These are phyloP conservation scores for Tinea trinotella DNA, from an alignment of 2,888 invertebrate species.

Conservation along the genomic window DNA sequence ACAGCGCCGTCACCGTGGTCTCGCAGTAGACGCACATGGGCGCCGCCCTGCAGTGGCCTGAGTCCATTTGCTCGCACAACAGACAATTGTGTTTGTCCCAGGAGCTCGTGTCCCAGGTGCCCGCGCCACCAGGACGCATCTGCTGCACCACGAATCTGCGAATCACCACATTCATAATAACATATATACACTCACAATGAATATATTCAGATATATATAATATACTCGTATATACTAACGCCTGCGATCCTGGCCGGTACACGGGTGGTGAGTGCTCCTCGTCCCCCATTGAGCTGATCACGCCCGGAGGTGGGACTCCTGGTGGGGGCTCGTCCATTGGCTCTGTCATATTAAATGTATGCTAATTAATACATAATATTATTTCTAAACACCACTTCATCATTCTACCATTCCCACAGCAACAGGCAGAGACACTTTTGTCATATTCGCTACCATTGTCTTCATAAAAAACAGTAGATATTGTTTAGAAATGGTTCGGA, in stretches of 20 bases:
- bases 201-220: background rate
- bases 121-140: constrained; percentile 29
- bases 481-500: too few relatives aligned
- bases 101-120: constrained; percentile 32
- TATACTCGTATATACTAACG: constrained; percentile 35
- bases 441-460: too few relatives aligned
- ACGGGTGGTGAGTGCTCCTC: constrained; percentile 50
- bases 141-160: constrained; percentile 56
- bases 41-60: constrained; percentile 54
- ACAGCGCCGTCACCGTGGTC: constrained; percentile 56
- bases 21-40: constrained; percentile 63
- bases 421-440: too few relatives aligned
- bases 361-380: too few relatives aligned
- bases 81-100: constrained; percentile 61
- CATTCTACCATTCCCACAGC: too few relatives aligned
- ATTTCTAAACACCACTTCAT: too few relatives aligned
- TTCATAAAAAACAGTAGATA: too few relatives aligned
- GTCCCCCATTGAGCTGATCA: constrained; percentile 53
- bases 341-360: too few relatives aligned
- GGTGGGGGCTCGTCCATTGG: constrained; percentile 19
- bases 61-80: constrained; percentile 55
- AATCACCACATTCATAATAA: background rate
- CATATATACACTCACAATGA: background rate
- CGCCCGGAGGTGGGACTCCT: constrained; percentile 42
- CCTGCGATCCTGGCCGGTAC: constrained; percentile 55